Base-by-base conservation (phyloP, 1,140 invertebrate species). In the Drosophila ambigua region DNA sequence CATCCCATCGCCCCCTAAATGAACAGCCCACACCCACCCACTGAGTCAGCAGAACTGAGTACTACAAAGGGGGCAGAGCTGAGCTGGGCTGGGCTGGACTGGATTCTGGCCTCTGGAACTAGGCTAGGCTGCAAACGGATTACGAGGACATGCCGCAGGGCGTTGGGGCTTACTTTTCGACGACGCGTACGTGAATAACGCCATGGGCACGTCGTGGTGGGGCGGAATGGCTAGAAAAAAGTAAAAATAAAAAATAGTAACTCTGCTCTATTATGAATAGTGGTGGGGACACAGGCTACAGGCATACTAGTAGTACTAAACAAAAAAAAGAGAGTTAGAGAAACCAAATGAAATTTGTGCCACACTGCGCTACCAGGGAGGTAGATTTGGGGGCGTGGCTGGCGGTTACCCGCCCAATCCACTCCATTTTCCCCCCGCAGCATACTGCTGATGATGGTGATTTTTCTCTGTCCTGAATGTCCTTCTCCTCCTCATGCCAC, bases 61-160 rank as follows among this genome's bases (percentile, higher is more conserved):
- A 2, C 20, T 72, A 69, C 15, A 65, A 51, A 69, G 64, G 48
- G 45, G 44, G 65, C 26, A 1, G 62, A 16, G 39, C 8, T 20
- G 15, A 49, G 49, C 64, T 49, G 35, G 49, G 20, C 20, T 20
- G 62, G 24, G 39, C 8, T 20, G 15, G 57, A 55, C 64, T 49
- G 35, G 43, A 28, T 9, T 35, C 31, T 35, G 35, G 35, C 11
- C 35, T 1, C 67, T 71, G 65, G 24, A 71, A 69, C 45, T 71
- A 53, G 67, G 67, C 83, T 88, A 87, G 82, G 82, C 82, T 88
- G 79, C 83, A 82, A 87, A 87, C 82, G 82, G 82, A 87, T 87
- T 87, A 87, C 80, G 82, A 87, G 82, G 83, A 87, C 82, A 87
- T 88, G 79, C 82, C 82, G 82, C 79, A 79, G 75, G 79, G 83